phyloP scores from a whole-genome alignment of 2,888 invertebrate species.

The Drosophila kambysellisi region DNA sequence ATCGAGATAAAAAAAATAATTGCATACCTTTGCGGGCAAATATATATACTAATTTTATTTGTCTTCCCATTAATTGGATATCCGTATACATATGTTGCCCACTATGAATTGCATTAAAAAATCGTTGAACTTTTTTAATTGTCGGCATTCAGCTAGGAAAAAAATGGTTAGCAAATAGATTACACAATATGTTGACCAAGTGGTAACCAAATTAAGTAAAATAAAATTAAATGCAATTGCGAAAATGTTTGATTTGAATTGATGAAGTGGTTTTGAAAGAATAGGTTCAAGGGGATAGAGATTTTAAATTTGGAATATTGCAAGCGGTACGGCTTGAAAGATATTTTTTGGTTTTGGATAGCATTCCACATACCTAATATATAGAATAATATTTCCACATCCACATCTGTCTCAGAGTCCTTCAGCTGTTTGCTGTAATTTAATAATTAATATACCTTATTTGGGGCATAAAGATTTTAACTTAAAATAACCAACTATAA shows the following conservation, averaged over 20 bases:
- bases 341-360: too few relatives aligned
- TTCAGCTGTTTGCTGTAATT: conserved; percentile 26
- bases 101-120: not conserved
- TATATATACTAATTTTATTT: not conserved
- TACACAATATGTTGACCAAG: conserved; percentile 15
- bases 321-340: too few relatives aligned
- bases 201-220: conserved; percentile 50
- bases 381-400: too few relatives aligned
- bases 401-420: not conserved
- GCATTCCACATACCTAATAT: too few relatives aligned
- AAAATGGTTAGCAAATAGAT: conserved; percentile 18
- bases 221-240: conserved; percentile 9
- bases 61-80: not conserved
- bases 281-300: not conserved
- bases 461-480: not conserved
- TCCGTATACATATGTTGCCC: not conserved
- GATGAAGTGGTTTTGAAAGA: not conserved
- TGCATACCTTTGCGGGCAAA: not conserved
- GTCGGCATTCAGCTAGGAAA: conserved; percentile 7
- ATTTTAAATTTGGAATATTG: not conserved
- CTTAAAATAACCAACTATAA: not conserved
- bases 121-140: conserved; percentile 9
- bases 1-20: not conserved
- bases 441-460: conserved; percentile 40
- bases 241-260: conserved; percentile 1